Percentiles rank a stretch among this genome's conserved stretches.
Conservation (phyloP, 37 sponge, comb jelly and placozoan genomes). For the Geodia barretti region DNA sequence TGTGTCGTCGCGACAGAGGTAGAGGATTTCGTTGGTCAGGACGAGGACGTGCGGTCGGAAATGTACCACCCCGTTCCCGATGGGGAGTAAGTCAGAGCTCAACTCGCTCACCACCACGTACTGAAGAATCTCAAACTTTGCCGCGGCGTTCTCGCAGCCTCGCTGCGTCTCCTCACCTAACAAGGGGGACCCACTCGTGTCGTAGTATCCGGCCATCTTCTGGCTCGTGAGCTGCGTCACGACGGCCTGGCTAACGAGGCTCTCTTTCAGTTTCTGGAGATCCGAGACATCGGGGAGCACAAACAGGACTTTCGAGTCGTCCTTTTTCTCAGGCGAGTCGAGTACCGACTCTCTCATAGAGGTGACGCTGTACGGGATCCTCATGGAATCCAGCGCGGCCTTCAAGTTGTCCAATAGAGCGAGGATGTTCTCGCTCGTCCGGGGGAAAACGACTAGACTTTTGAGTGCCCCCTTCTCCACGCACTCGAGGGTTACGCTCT, state of each 20-base stretch:
- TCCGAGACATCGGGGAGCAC: conserved; percentile 20
- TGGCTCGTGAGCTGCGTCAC: conserved; percentile 24
- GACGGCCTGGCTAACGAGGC: conserved; percentile 2
- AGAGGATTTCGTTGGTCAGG: conserved; percentile 39
- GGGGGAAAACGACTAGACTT: conserved; percentile 42
- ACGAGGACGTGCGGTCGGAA: conserved; percentile 21
- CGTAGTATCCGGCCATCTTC: conserved; percentile 8
- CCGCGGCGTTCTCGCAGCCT: background rate
- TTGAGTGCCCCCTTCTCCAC: conserved; percentile 18
- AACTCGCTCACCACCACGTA: conserved; percentile 37
- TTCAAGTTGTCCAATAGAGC: conserved; percentile 40
- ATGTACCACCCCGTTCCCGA: conserved; percentile 1
- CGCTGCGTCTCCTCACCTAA: conserved; percentile 20
- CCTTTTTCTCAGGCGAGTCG: background rate
- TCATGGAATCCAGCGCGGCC: conserved; percentile 48
- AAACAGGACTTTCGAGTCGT: conserved; percentile 5
- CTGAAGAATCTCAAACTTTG: conserved; percentile 42
- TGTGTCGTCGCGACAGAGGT: conserved; percentile 45
- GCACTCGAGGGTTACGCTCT: conserved; percentile 33
- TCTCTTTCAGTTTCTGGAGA: conserved; percentile 17
- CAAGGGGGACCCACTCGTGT: no score
- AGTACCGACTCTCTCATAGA: conserved; percentile 1
- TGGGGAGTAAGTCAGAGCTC: conserved; percentile 34
- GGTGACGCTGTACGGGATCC: conserved; percentile 1
- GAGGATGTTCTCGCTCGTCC: conserved; percentile 15